Conservation (phyloP, 2,888 invertebrate species). For the Agonopterix subpropinquella region DNA sequence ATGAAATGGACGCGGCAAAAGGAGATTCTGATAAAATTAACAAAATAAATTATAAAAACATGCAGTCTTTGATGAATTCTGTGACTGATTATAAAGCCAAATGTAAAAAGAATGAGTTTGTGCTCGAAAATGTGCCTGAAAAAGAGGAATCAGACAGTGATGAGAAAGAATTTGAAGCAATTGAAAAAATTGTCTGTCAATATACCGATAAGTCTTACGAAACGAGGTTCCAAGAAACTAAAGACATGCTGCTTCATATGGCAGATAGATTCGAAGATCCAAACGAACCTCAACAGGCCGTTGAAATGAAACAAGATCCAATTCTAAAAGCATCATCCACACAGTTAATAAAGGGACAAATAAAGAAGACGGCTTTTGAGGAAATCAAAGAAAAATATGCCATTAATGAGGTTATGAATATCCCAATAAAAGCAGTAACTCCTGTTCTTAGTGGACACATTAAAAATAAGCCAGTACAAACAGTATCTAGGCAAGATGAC, state of each 20-base stretch:
- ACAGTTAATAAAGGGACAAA: constrained; percentile 37
- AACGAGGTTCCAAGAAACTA: constrained; percentile 58
- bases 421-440: constrained; percentile 40
- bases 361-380: constrained; percentile 34
- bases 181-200: constrained; percentile 56
- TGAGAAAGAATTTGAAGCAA: constrained; percentile 49
- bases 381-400: constrained; percentile 50
- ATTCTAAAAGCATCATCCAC: constrained; percentile 49
- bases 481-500: not conserved
- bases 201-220: constrained; percentile 61
- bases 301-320: constrained; percentile 24
- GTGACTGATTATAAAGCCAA: constrained; percentile 34
- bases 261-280: constrained; percentile 51
- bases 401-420: constrained; percentile 55
- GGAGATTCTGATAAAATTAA: constrained; percentile 40
- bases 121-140: constrained; percentile 14
- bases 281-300: not conserved
- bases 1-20: constrained; percentile 41
- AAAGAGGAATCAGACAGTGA: constrained; percentile 24
- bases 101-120: constrained; percentile 9
- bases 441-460: constrained; percentile 30
- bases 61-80: constrained; percentile 47
- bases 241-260: constrained; percentile 53
- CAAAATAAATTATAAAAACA: constrained; percentile 51
- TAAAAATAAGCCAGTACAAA: constrained; percentile 6